A percentile compares a stretch with the other conserved stretches of the same genome.
Evolutionary conservation across 2,888 invertebrate genomes (phyloP).

Genomic region (Lasioglossum malachurum): DNA sequence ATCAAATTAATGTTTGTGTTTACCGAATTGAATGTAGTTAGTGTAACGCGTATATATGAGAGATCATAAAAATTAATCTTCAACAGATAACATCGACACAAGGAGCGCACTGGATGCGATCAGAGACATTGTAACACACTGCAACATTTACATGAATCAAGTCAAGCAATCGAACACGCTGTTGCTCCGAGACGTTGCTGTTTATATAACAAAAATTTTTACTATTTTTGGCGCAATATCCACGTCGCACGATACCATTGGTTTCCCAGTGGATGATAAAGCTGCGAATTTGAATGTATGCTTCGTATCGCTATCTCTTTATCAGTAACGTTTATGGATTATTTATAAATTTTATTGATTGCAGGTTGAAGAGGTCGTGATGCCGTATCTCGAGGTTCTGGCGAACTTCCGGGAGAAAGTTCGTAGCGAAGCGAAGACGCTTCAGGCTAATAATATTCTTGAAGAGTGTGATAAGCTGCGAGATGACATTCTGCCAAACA

Average conservation of each 20-base stretch:
- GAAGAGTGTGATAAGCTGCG: constrained; percentile 95
- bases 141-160: constrained; percentile 94
- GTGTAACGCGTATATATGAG: background rate
- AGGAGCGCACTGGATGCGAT: constrained; percentile 93
- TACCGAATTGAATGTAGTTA: background rate
- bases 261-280: constrained; percentile 89
- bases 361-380: constrained; percentile 91
- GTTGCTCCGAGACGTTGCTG: constrained; percentile 91
- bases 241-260: constrained; percentile 89
- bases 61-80: constrained; percentile 7
- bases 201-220: constrained; percentile 93
- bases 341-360: constrained; percentile 46
- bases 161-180: constrained; percentile 87
- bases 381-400: constrained; percentile 95
- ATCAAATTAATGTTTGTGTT: background rate
- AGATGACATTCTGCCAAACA: constrained; percentile 94
- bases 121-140: constrained; percentile 93
- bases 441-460: constrained; percentile 90
- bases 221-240: constrained; percentile 91
- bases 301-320: background rate
- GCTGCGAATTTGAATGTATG: constrained; percentile 84
- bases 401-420: constrained; percentile 94
- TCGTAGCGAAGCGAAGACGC: constrained; percentile 88
- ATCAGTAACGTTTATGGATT: constrained; percentile 12
- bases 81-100: constrained; percentile 96